Conservation (phyloP, 2,888 invertebrate species). For the Tridacna gigas region DNA sequence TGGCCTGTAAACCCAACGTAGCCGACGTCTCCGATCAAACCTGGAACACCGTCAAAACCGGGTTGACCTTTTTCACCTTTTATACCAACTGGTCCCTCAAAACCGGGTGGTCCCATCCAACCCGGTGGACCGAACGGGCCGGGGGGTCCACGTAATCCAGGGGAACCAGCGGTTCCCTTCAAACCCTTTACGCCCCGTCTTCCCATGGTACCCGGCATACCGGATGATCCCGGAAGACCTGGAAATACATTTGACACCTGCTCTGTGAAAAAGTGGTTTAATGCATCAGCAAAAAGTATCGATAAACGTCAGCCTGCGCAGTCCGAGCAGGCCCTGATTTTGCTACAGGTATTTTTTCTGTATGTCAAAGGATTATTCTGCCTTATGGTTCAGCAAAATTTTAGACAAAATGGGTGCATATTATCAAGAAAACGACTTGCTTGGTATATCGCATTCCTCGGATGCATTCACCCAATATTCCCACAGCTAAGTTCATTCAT, state of each 20-base stretch:
- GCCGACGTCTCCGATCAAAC: slow-evolving; percentile 54
- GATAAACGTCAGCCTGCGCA: no score
- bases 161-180: slow-evolving; percentile 38
- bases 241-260: neutral
- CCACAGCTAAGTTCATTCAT: no score
- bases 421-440: no score
- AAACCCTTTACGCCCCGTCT: slow-evolving; percentile 43
- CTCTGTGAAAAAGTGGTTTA: no score
- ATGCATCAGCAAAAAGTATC: no score
- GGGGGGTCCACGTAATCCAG: slow-evolving; percentile 49
- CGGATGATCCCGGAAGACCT: slow-evolving; percentile 51
- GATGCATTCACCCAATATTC: no score
- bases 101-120: slow-evolving; percentile 52
- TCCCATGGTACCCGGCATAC: slow-evolving; percentile 47
- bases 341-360: no score
- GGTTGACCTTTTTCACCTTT: slow-evolving; percentile 51
- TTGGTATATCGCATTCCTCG: no score
- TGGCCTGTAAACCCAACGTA: slow-evolving; percentile 45
- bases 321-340: no score
- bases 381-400: no score
- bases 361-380: no score
- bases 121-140: slow-evolving; percentile 61
- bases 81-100: slow-evolving; percentile 39
- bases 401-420: no score
- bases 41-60: slow-evolving; percentile 50